These are phyloP conservation scores for Alosa alosa DNA, from an alignment of 2,113 vertebrate genomes.

Conservation along the genomic window DNA sequence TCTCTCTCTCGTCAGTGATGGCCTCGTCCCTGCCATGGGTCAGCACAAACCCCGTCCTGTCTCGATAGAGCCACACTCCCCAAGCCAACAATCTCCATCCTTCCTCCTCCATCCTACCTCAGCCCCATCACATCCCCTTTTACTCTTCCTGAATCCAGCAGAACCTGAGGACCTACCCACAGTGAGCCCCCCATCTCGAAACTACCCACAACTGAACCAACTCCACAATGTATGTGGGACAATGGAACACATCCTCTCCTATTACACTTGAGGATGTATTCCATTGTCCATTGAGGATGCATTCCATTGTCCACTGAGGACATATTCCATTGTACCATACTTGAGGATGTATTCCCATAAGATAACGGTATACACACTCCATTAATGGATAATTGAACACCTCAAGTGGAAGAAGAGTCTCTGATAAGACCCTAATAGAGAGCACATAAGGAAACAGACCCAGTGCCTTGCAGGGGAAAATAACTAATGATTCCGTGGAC, in stretches of 20 bases:
- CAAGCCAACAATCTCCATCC: not conserved
- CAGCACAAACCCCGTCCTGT: conserved; percentile 65
- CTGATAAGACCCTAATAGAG: too few relatives aligned
- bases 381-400: too few relatives aligned
- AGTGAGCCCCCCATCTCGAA: not conserved
- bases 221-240: too few relatives aligned
- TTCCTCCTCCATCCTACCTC: not conserved
- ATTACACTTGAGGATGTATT: too few relatives aligned
- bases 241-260: too few relatives aligned
- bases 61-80: conserved; percentile 54
- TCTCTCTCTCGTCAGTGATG: conserved; percentile 84
- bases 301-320: too few relatives aligned
- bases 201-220: too few relatives aligned
- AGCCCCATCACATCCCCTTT: not conserved
- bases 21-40: conserved; percentile 82
- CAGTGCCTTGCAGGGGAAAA: not conserved
- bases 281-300: too few relatives aligned
- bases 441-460: not conserved
- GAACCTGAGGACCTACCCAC: not conserved
- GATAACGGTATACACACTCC: too few relatives aligned
- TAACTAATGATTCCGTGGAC: not conserved
- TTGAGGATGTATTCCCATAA: too few relatives aligned
- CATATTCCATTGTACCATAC: too few relatives aligned
- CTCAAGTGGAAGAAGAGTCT: too few relatives aligned
- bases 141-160: not conserved